Conservation (phyloP, 2,797 vertebrate species). For the Apodemus agrarius region DNA sequence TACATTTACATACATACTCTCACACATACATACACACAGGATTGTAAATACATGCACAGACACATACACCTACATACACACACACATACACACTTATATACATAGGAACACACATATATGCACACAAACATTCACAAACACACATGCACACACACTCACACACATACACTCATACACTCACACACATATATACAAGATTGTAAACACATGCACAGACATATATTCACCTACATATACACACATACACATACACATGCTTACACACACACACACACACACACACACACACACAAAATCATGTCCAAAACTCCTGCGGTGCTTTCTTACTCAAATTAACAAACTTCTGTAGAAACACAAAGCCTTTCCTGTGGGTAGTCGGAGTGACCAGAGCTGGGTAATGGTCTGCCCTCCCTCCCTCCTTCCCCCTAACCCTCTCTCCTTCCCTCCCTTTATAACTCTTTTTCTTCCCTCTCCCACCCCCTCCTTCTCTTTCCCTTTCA, state of each 20-base stretch:
- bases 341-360: background rate
- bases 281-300: background rate
- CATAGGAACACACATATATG: background rate
- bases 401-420: background rate
- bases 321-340: slow-evolving; percentile 25
- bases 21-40: no score
- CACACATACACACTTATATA: background rate
- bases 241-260: no score
- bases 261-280: background rate
- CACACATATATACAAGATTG: no score
- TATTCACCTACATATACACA: no score
- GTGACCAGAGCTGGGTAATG: background rate
- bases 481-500: background rate
- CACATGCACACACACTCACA: background rate
- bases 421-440: no score
- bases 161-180: no score
- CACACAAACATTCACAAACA: background rate
- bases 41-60: no score
- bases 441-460: no score
- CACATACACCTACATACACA: no score
- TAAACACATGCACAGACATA: background rate
- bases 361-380: background rate
- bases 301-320: background rate
- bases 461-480: no score
- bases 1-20: no score